Base-by-base conservation (phyloP, 2,888 invertebrate genomes). In the Itoplectis maculator region DNA sequence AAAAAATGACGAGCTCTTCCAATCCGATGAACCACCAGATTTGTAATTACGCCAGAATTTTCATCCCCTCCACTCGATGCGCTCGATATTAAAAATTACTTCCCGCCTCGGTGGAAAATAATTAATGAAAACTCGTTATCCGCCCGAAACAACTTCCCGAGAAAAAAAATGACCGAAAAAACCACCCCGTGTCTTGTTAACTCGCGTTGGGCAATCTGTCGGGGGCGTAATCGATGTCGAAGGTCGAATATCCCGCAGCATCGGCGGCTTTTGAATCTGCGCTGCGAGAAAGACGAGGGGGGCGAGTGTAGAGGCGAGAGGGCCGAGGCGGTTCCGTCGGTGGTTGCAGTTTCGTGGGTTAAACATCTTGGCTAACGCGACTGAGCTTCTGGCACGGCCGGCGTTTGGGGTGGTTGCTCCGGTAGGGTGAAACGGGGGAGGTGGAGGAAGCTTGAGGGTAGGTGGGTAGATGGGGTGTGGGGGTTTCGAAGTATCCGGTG, bases 341-440 rank as follows among this genome's bases (percentile, higher is more conserved):
- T 65, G 66, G 61, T 65, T 70, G 45, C 65, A 74, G 13, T 69
- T 68, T 70, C 65, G 15, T 77, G 69, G 69, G 68, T 76, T 69
- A 78, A 83, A 81, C 74, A 77, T 69, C 69, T 81, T 74, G 81
- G 63, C 77, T 72, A 40, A 51, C 51, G 68, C 40, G 54, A 69
- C 59, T 13, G 18, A 56, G 74, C 59, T 79, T 82, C 69, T 76
- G 72, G 66, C 72, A 69, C 47, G 49, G 65, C 35, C 35, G 54
- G 45, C 63, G 61, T 49, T 29, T 47, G n/a, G 45, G 56, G 51
- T 61, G 37, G 68, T 42, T 72, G 45, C 51, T 65, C 75, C 72
- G 70, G 68, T 76, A 82, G 82, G 72, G 66, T 79, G 76, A 82
- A 66, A 61, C 59, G 54, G 47, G 59, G n/a, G n/a, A n/a, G n/a